Evolutionary conservation across 2,888 invertebrate species (phyloP), one percentile per base, ranked within the genome.

Genomic region (Noctua fimbriata): DNA sequence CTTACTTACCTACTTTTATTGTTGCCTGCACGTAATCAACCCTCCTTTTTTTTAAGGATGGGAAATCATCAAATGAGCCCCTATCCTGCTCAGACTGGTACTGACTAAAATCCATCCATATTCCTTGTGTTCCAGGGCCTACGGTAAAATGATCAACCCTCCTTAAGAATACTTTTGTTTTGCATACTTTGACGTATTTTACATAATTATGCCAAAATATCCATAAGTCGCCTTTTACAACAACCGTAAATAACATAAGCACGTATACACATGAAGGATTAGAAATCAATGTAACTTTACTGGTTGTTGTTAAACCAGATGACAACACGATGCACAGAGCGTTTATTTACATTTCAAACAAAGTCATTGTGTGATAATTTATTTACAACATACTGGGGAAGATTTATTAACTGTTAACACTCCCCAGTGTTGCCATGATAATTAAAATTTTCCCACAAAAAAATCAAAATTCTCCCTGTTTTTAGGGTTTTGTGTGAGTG

Each of bases 341-440:
- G 4, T 41, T 28, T 47, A 77, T 4, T 18, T 14, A 49, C 1
- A 18, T 63, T 41, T 24, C 14, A 10, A 18, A 21, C 6, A 9
- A 41, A 12, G n/a, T n/a, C 24, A 47, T n/a, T 21, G 9, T 44
- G 14, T 49, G 1, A n/a, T 21, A 3, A 32, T 60, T 44, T 44
- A 28, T 63, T 24, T 18, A 21, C 83, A 32, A 2, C 16, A 55
- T 36, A n/a, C 7, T 52, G 32, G 73, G 44, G 9, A n/a, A 16
- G 0, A 41, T 65, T 47, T 55, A 7, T 14, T 1, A 49, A 12
- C 12, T 18, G 44, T n/a, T 32, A 83, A 83, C 76, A 83, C 76
- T 83, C 76, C 55, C 12, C 21, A 65, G 55, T 55, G 28, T 28
- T 79, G 36, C 76, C 65, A 79, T 28, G 5, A 28, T 1, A 28